Conservation (phyloP, 2,797 vertebrate genomes). For the Rhincodon typus region DNA sequence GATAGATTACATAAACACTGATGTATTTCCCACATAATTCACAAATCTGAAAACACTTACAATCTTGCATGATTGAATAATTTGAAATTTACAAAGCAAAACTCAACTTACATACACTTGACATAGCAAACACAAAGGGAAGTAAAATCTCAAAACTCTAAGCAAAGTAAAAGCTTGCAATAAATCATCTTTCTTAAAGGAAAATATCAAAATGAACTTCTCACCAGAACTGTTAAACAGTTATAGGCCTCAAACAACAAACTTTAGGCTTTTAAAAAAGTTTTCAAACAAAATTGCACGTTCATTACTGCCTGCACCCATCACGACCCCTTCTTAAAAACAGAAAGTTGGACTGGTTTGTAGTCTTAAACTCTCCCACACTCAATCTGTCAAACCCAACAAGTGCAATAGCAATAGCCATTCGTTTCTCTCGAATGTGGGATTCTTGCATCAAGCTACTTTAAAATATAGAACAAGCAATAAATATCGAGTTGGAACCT, state of each 20-base stretch:
- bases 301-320: neutral
- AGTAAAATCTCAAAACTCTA: neutral
- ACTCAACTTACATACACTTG: neutral
- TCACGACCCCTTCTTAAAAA: neutral
- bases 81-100: neutral
- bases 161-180: neutral
- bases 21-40: neutral
- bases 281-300: neutral
- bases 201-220: neutral
- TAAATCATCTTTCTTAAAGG: neutral
- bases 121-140: neutral
- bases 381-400: neutral
- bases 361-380: neutral
- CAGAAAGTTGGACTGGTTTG: neutral
- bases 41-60: neutral
- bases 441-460: neutral
- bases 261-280: neutral
- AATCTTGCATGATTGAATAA: neutral
- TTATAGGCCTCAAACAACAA: neutral
- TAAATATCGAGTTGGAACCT: neutral
- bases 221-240: neutral
- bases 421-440: neutral
- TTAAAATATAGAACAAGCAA: neutral
- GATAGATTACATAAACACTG: neutral
- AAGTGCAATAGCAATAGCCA: neutral